Percentiles rank a stretch among this genome's conserved stretches.
These are phyloP conservation scores for Siniperca undulata DNA, from an alignment of 2,797 vertebrate species.

Conservation along the genomic window DNA sequence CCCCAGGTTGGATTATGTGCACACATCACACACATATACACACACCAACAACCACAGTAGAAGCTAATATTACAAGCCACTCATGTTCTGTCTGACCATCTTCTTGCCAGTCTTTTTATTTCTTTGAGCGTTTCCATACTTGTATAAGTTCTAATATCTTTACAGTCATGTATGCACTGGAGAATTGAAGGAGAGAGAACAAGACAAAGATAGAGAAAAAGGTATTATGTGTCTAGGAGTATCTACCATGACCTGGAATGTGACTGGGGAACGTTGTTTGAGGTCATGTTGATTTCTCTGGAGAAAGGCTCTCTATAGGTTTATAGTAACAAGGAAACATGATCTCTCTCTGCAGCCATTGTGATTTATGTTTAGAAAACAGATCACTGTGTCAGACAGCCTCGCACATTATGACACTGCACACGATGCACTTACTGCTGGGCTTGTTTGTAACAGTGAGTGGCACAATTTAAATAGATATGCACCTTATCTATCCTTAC, in stretches of 20 bases:
- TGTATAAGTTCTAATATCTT: constrained; percentile 56
- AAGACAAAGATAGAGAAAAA: constrained; percentile 17
- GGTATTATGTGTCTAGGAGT: constrained; percentile 59
- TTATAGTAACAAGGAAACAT: constrained; percentile 69
- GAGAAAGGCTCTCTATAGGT: constrained; percentile 72
- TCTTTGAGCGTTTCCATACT: constrained; percentile 38
- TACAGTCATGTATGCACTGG: constrained; percentile 50
- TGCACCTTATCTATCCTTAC: constrained; percentile 52
- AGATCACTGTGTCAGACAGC: constrained; percentile 74
- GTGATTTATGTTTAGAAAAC: constrained; percentile 84
- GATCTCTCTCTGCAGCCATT: constrained; percentile 75
- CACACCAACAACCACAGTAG: background rate
- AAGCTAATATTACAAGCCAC: constrained; percentile 29
- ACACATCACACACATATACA: constrained; percentile 15
- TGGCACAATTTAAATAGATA: constrained; percentile 74
- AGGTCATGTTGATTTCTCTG: constrained; percentile 83
- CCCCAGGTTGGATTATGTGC: constrained; percentile 36
- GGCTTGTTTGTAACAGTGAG: constrained; percentile 68
- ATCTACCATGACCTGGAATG: constrained; percentile 51
- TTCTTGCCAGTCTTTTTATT: constrained; percentile 12
- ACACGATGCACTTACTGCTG: constrained; percentile 60
- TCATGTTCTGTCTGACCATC: constrained; percentile 18
- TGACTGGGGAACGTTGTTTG: constrained; percentile 57
- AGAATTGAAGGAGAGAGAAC: constrained; percentile 42
- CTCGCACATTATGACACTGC: constrained; percentile 67